These are phyloP conservation scores for Sterna hirundo DNA, from an alignment of 2,113 vertebrate genomes.

Conservation along the genomic window DNA sequence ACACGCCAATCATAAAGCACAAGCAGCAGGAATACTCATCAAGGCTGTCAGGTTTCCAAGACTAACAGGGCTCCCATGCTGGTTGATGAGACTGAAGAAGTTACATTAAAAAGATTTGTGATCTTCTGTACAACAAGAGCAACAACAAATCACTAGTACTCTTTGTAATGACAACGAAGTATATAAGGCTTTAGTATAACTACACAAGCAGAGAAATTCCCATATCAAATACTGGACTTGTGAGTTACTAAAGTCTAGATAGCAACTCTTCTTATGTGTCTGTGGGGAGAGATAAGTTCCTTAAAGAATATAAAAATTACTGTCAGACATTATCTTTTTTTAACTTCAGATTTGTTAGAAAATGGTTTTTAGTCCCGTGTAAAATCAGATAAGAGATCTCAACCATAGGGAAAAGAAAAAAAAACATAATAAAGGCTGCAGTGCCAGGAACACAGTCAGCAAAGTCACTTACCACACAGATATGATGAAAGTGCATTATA, in stretches of 20 bases:
- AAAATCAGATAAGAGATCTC: not conserved
- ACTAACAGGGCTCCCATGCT: not conserved
- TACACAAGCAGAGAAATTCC: not conserved
- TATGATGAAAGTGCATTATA: constrained; percentile 27
- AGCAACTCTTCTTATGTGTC: not conserved
- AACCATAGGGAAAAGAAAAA: not conserved
- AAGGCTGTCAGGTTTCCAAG: not conserved
- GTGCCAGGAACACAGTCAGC: not conserved
- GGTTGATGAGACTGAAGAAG: constrained; percentile 5
- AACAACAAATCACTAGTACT: not conserved
- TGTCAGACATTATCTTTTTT: not conserved
- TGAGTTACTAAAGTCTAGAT: not conserved
- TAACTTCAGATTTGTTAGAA: not conserved
- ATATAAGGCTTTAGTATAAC: not conserved
- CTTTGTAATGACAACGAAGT: not conserved
- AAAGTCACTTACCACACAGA: constrained; percentile 22
- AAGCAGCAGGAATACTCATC: constrained; percentile 3
- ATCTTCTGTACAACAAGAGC: not conserved
- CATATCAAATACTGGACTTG: not conserved
- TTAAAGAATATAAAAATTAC: not conserved
- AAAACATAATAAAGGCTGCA: not conserved
- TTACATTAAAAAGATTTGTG: not conserved
- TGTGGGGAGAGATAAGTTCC: not conserved
- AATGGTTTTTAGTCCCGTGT: not conserved
- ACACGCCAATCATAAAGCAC: not conserved